Evolutionary conservation across 2,888 invertebrate genomes (phyloP).

Genomic region (Cheilosia pagana): DNA sequence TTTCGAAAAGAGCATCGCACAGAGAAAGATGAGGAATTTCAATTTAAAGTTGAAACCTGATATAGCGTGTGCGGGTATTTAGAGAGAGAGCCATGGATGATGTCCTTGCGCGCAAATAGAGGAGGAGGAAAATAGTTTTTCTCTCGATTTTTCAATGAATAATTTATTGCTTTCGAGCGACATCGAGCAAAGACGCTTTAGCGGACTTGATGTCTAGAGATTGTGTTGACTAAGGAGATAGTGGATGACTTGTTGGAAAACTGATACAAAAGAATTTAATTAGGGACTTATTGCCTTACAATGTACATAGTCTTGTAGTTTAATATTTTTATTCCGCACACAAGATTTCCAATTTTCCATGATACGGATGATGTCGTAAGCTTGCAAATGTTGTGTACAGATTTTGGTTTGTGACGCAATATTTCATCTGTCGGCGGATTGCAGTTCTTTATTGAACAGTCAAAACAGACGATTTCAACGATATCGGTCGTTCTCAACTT

Average conservation of each 20-base stretch:
- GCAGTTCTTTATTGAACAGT: no score
- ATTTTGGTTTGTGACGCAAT: no score
- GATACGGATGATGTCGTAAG: neutral
- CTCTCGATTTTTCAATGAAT: conserved; percentile 36
- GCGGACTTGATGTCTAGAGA: conserved; percentile 8
- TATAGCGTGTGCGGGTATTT: conserved; percentile 1
- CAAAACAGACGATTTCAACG: neutral
- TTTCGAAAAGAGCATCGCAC: conserved; percentile 30
- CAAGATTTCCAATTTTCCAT: neutral
- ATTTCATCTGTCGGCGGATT: no score
- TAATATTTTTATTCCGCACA: neutral
- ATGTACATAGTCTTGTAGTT: neutral
- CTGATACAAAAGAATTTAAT: neutral
- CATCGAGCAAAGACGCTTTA: conserved; percentile 20
- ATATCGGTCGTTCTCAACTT: no score
- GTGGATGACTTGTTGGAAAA: neutral
- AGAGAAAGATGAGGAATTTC: conserved; percentile 51
- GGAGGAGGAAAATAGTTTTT: conserved; percentile 12
- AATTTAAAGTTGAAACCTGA: conserved; percentile 53
- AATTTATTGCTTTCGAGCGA: conserved; percentile 45
- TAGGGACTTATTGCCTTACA: neutral
- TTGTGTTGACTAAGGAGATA: conserved; percentile 9
- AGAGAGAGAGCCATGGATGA: neutral
- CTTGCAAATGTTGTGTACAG: neutral
- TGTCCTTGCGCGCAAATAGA: neutral